phyloP scores from a whole-genome alignment of 2,797 vertebrate genomes.

The Salmo trutta region DNA sequence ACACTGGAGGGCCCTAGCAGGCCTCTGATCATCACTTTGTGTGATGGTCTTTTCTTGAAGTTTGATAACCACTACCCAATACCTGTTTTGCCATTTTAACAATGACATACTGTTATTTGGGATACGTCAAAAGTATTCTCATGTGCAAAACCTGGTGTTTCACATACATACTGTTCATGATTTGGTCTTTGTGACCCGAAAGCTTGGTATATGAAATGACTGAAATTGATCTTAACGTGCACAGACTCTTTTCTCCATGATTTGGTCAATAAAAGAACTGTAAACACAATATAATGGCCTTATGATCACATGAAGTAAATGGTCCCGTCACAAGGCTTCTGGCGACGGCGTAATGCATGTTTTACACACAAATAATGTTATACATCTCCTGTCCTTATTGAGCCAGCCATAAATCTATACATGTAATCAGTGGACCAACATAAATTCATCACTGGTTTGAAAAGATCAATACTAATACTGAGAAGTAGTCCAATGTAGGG shows the following conservation, averaged over 20 bases:
- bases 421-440: slow-evolving; percentile 53
- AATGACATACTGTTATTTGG: neutral
- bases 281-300: slow-evolving; percentile 67
- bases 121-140: slow-evolving; percentile 13
- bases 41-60: neutral
- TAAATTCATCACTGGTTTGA: slow-evolving; percentile 60
- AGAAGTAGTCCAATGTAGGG: slow-evolving; percentile 13
- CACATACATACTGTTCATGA: slow-evolving; percentile 48
- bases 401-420: slow-evolving; percentile 70
- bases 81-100: neutral
- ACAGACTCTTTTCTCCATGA: slow-evolving; percentile 28
- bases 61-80: neutral
- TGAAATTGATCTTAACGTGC: neutral
- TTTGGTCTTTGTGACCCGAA: slow-evolving; percentile 38
- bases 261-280: slow-evolving; percentile 65
- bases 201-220: neutral
- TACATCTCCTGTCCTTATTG: slow-evolving; percentile 58
- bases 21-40: neutral
- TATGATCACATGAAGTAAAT: slow-evolving; percentile 73
- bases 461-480: slow-evolving; percentile 60
- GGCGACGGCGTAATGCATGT: slow-evolving; percentile 66
- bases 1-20: neutral
- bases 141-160: slow-evolving; percentile 51
- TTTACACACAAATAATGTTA: slow-evolving; percentile 72
- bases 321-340: slow-evolving; percentile 57